Evolutionary conservation across 2,113 vertebrate species (phyloP).

Genomic region (Prunella himalayana): DNA sequence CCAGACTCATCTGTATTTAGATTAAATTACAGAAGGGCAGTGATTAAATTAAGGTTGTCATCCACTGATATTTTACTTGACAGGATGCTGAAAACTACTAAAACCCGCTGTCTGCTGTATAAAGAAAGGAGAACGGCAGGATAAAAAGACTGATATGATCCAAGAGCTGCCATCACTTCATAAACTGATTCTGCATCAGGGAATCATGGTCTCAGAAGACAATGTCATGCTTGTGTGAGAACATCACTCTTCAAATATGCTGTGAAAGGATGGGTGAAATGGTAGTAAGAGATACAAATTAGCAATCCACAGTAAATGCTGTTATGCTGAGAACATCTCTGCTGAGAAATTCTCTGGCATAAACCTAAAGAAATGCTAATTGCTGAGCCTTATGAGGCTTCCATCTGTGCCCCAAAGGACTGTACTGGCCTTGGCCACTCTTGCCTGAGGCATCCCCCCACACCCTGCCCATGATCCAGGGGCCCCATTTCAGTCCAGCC

Average conservation of each 20-base stretch:
- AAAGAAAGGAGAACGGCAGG: neutral
- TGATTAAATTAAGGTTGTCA: slow-evolving; percentile 42
- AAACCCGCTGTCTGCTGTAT: neutral
- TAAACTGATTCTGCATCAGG: neutral
- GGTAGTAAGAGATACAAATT: neutral
- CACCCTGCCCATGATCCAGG: neutral
- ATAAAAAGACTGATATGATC: slow-evolving; percentile 12
- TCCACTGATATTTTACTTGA: slow-evolving; percentile 2
- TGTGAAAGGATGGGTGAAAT: neutral
- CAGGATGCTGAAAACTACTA: slow-evolving; percentile 14
- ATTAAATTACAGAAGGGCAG: slow-evolving; percentile 28
- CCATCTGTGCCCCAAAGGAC: rapidly evolving
- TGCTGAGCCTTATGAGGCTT: neutral
- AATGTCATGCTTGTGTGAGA: neutral
- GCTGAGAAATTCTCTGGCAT: neutral
- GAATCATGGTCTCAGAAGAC: neutral
- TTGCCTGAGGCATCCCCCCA: neutral
- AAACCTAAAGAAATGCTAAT: neutral
- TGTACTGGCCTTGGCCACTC: neutral
- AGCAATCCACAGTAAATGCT: neutral
- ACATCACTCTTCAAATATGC: neutral
- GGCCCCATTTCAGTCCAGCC: neutral
- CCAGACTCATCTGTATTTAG: slow-evolving; percentile 5
- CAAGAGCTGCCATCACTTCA: slow-evolving; percentile 6
- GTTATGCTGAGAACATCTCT: neutral